Base-by-base conservation (phyloP, 2,888 invertebrate genomes). In the Netelia virgata region DNA sequence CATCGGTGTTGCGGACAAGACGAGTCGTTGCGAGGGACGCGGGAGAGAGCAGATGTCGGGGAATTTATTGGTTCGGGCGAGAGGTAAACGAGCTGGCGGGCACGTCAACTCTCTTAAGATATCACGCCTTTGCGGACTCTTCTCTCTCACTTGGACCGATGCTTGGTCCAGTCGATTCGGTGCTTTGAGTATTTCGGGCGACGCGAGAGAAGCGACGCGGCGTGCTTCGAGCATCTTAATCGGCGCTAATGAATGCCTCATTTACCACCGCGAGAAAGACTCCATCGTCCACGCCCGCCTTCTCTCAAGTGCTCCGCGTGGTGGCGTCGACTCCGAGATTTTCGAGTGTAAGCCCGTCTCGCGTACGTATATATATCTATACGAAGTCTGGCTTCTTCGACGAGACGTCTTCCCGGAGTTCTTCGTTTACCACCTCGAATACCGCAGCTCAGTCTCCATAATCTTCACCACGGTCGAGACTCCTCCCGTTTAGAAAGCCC, bases 191-290 rank as follows among this genome's bases (percentile, higher is more conserved):
- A 18, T 63, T 63, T 36, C n/a, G 14, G 36, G 18, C 63, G 63
- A 16, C 53, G 11, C 57, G 79, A 75, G 59, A 57, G 74, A 43
- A 76, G 61, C 78, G 75, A 69, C 73, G 79, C 50, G 70, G 70
- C 77, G 75, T 73, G 68, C 87, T 80, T 53, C 80, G 89, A 90
- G 90, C 91, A 89, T 90, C 90, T 90, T 90, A 91, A 92, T 91
- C 88, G 88, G 79, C 86, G 89, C 89, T 91, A 92, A 92, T 90
- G 91, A 92, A 92, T 89, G 87, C 84, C 89, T 88, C 89, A 86
- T 88, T 88, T 86, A 86, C 83, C 78, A 72, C 66, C 66, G 63
- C 84, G 82, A 80, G 84, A 85, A 73, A 84, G 28, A 75, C 84
- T 86, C 86, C 77, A 76, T 86, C 87, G 36, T 85, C 86, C 86